Evolutionary conservation across 2,888 invertebrate species (phyloP).

Genomic region (Darwinula stevensoni): DNA sequence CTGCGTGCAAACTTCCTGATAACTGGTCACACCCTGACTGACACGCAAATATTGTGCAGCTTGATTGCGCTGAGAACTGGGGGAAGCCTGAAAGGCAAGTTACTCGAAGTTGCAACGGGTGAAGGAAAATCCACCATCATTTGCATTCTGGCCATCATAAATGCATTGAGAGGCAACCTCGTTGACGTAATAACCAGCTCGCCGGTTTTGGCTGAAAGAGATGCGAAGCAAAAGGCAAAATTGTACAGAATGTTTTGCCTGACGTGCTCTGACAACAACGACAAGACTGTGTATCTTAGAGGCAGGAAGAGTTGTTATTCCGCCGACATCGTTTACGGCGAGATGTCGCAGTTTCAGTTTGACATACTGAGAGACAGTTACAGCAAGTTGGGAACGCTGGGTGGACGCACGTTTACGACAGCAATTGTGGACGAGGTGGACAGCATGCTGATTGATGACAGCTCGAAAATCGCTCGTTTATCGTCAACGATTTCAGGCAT

Average conservation of each 20-base stretch:
- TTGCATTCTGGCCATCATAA: constrained; percentile 1
- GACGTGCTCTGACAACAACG: neutral
- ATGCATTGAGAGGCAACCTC: constrained; percentile 1
- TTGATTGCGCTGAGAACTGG: constrained; percentile 1
- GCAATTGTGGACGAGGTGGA: constrained; percentile 11
- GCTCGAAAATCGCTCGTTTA: constrained; percentile 8
- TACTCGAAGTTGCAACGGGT: constrained; percentile 1
- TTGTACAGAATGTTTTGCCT: constrained; percentile 1
- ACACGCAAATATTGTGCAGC: constrained; percentile 1
- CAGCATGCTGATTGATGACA: constrained; percentile 10
- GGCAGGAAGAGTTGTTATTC: constrained; percentile 6
- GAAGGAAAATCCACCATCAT: constrained; percentile 1
- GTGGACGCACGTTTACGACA: constrained; percentile 9
- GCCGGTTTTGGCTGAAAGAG: constrained; percentile 1
- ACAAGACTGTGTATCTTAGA: constrained; percentile 1
- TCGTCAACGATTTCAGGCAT: constrained; percentile 11
- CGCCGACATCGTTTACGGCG: constrained; percentile 9
- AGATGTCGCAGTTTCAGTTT: constrained; percentile 7
- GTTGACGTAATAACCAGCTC: constrained; percentile 1
- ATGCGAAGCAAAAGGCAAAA: constrained; percentile 1
- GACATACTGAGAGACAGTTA: constrained; percentile 11
- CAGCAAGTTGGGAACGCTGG: constrained; percentile 7
- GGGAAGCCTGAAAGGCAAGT: neutral
- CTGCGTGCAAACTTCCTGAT: constrained; percentile 1
- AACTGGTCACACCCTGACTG: neutral